Evolutionary conservation across 2,888 invertebrate genomes (phyloP).

Genomic region (Vannuccia rotundouncinata): DNA sequence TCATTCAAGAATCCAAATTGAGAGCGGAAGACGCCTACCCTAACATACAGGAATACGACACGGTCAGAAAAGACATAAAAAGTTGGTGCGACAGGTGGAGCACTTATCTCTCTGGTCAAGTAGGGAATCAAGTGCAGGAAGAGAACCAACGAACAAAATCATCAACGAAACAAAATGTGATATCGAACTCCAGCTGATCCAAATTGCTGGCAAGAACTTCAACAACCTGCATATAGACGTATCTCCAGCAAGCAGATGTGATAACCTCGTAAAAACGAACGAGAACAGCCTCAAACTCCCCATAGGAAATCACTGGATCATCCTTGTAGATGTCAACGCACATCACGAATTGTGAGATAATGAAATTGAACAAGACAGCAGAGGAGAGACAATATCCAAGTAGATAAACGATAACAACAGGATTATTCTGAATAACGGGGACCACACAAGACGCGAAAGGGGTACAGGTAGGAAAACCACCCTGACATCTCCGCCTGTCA

Average conservation of each 20-base stretch:
- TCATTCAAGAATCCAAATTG: neutral
- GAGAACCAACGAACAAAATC: neutral
- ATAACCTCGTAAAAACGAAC: neutral
- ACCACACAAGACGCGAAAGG: neutral
- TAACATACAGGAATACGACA: neutral
- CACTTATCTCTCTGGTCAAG: neutral
- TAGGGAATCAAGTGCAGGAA: neutral
- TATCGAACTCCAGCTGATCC: neutral
- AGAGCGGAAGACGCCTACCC: neutral
- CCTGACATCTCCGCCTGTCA: neutral
- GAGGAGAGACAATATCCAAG: neutral
- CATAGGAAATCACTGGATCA: neutral
- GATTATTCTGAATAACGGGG: neutral
- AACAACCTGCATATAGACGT: neutral
- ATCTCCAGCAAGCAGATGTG: neutral
- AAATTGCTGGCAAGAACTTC: neutral
- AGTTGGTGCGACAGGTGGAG: neutral
- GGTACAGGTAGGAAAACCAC: neutral
- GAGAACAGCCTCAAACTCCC: neutral
- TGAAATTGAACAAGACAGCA: neutral
- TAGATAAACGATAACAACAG: neutral
- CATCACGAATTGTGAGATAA: neutral
- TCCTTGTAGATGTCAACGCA: neutral
- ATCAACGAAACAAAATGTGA: too few species aligned
- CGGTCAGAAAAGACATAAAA: conserved; percentile 12